Percentiles rank a stretch among this genome's conserved stretches.
Conservation (phyloP, 2,888 invertebrate species). For the Drosophila meridionalis region DNA sequence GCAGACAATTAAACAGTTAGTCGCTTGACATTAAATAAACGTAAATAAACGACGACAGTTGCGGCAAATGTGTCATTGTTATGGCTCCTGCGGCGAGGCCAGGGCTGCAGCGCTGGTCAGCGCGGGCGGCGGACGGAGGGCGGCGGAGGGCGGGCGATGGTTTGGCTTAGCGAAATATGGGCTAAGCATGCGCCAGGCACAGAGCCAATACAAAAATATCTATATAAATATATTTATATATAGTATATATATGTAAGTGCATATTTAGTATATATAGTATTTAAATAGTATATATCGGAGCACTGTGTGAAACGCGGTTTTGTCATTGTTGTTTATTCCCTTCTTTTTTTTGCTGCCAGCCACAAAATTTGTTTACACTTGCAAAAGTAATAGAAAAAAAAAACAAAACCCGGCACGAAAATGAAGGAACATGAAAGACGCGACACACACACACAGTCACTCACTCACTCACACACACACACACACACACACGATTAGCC, state of each 20-base stretch:
- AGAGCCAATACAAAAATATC: conserved; percentile 25
- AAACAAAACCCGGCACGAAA: conserved; percentile 23
- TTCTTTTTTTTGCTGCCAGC: not conserved
- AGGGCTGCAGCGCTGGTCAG: conserved; percentile 7
- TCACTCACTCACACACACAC: conserved; percentile 18
- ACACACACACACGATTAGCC: conserved; percentile 6
- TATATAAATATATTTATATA: conserved; percentile 5
- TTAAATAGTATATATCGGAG: not conserved
- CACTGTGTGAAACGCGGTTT: conserved; percentile 22
- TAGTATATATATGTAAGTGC: conserved; percentile 10
- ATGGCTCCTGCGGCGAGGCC: conserved; percentile 24
- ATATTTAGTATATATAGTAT: conserved; percentile 3
- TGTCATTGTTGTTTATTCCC: conserved; percentile 2
- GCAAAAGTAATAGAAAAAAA: conserved; percentile 27
- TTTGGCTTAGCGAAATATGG: conserved; percentile 13
- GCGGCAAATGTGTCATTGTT: conserved; percentile 61
- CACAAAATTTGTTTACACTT: conserved; percentile 57
- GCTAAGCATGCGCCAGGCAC: conserved; percentile 56
- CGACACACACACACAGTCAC: conserved; percentile 22
- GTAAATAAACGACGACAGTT: conserved; percentile 59
- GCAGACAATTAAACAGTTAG: conserved; percentile 52
- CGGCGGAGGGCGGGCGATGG: not conserved
- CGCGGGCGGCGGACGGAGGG: conserved; percentile 7
- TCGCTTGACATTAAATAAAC: conserved; percentile 51
- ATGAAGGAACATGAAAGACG: conserved; percentile 29